Percentiles rank a stretch among this genome's conserved stretches.
Evolutionary conservation across 1,140 invertebrate species (phyloP).

Genomic region (Macrotrachela quadricornifera): DNA sequence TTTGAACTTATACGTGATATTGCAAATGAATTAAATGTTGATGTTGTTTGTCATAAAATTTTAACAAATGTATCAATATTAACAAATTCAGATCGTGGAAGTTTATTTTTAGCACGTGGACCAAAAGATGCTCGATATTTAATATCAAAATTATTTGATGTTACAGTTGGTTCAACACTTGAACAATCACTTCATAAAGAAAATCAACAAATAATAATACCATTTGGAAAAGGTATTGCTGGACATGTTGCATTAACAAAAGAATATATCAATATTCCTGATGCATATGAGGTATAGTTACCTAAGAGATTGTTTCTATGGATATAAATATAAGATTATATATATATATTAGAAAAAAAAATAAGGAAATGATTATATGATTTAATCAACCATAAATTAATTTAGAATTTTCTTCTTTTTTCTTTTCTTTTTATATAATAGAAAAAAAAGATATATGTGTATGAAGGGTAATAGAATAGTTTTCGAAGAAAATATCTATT

Average conservation of each 20-base stretch:
- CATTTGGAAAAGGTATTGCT: conserved; percentile 57
- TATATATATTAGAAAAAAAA: too few relatives aligned
- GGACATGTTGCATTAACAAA: conserved; percentile 78
- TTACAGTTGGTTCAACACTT: conserved; percentile 37
- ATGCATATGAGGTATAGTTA: conserved; percentile 66
- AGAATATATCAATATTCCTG: conserved; percentile 73
- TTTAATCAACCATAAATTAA: too few relatives aligned
- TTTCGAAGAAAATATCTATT: too few relatives aligned
- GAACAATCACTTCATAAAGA: conserved; percentile 63
- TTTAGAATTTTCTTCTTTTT: too few relatives aligned
- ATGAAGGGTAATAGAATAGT: too few relatives aligned
- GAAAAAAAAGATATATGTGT: too few relatives aligned
- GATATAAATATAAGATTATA: neutral
- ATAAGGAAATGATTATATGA: too few relatives aligned
- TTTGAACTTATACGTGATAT: too few relatives aligned
- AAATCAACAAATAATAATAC: conserved; percentile 52
- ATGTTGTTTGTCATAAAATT: conserved; percentile 59
- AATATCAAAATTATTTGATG: conserved; percentile 14
- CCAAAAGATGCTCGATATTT: neutral
- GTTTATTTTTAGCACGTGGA: conserved; percentile 50
- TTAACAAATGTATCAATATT: conserved; percentile 77
- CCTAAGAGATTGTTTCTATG: conserved; percentile 13
- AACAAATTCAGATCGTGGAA: conserved; percentile 69
- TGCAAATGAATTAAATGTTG: too few relatives aligned
- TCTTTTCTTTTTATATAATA: too few relatives aligned